These are phyloP conservation scores for Upupa epops DNA, from an alignment of 2,113 vertebrate genomes.

Conservation along the genomic window DNA sequence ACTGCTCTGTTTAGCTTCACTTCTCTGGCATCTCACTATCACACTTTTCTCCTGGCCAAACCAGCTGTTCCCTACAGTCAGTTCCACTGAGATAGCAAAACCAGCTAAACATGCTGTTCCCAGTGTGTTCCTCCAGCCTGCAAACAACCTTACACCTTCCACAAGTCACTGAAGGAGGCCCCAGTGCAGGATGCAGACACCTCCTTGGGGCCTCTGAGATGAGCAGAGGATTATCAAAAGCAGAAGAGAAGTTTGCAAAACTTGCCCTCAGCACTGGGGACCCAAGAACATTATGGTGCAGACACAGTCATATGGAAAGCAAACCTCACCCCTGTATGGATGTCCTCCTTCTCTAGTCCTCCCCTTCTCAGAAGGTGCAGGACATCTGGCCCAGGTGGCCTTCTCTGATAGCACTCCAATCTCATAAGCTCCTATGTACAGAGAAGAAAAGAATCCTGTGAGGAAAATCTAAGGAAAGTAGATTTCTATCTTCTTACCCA, in stretches of 20 bases:
- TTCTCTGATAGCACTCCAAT: not conserved
- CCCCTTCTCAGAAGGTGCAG: not conserved
- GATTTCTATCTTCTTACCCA: not conserved
- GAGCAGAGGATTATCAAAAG: not conserved
- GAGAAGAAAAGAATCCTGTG: not conserved
- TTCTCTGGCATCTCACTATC: constrained; percentile 32
- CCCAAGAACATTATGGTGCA: not conserved
- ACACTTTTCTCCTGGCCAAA: not conserved
- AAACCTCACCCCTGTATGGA: not conserved
- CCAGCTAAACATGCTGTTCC: constrained; percentile 8
- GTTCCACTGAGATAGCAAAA: constrained; percentile 23
- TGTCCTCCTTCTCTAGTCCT: not conserved
- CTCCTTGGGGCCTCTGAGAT: not conserved
- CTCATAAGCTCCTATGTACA: not conserved
- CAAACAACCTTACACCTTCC: not conserved
- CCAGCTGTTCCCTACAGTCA: constrained; percentile 52
- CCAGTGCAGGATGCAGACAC: not conserved
- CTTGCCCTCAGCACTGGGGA: not conserved
- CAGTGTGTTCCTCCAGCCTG: not conserved
- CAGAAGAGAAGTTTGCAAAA: not conserved
- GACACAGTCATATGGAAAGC: not conserved
- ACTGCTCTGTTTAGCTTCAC: not conserved
- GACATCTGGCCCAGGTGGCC: not conserved
- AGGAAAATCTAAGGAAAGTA: not conserved
- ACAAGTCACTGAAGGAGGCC: not conserved